phyloP scores from a whole-genome alignment of 2,797 vertebrate species.

The Cossypha dichroa region DNA sequence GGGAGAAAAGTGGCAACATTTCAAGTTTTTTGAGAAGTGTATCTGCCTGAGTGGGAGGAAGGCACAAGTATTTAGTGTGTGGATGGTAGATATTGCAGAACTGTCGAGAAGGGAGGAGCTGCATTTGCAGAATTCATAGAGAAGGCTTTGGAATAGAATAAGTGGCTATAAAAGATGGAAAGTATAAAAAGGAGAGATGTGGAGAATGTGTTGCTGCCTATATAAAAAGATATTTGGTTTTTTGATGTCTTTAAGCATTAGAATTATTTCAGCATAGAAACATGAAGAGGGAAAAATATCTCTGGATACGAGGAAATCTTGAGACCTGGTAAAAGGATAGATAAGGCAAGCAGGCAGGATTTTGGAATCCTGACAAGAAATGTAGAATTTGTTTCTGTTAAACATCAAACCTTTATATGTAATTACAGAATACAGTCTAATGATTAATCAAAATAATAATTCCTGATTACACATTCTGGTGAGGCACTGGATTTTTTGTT shows the following conservation, averaged over 20 bases:
- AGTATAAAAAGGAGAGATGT: neutral
- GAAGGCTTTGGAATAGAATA: neutral
- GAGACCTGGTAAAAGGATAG: neutral
- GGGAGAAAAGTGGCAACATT: neutral
- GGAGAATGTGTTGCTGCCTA: neutral
- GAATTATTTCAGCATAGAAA: neutral
- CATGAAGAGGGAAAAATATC: neutral
- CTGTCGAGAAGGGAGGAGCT: neutral
- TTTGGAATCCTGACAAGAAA: neutral
- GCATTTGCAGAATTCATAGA: neutral
- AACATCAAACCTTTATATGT: neutral
- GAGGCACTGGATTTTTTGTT: neutral
- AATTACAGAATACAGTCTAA: neutral
- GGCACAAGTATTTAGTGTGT: neutral
- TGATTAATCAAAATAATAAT: slow-evolving; percentile 22
- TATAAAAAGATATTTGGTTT: neutral
- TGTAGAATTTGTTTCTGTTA: neutral
- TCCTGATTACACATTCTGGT: neutral
- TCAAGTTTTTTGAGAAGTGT: neutral
- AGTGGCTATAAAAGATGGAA: neutral
- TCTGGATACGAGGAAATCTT: neutral
- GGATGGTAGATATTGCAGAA: neutral
- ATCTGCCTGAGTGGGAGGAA: neutral
- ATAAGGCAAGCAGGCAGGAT: neutral
- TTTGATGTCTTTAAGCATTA: neutral